phyloP scores from a whole-genome alignment of 2,888 invertebrate genomes.

The Stratiomys singularior region DNA sequence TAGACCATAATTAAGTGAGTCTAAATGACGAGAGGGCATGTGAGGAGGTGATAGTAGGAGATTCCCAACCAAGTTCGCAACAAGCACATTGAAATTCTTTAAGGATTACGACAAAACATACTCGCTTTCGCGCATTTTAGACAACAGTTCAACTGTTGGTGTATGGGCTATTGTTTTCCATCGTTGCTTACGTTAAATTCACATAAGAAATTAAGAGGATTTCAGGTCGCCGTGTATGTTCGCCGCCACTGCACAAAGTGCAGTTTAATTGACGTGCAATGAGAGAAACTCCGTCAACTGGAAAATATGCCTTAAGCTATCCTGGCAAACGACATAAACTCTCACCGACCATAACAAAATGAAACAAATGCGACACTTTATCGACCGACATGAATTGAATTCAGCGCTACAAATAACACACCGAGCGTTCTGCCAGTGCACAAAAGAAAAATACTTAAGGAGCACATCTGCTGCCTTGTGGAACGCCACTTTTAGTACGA shows the following conservation, averaged over 20 bases:
- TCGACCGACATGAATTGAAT: neutral
- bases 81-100: neutral
- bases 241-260: neutral
- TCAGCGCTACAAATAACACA: neutral
- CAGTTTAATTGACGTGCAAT: conserved; percentile 34
- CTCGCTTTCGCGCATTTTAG: neutral
- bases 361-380: conserved; percentile 44
- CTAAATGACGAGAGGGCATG: neutral
- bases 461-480: conserved; percentile 38
- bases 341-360: conserved; percentile 25
- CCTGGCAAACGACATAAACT: neutral
- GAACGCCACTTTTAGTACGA: conserved; percentile 12
- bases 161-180: neutral
- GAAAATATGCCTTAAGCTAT: conserved; percentile 45
- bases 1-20: conserved; percentile 33
- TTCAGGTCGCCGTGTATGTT: neutral
- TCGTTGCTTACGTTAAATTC: neutral
- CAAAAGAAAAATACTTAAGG: conserved; percentile 12
- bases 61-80: neutral
- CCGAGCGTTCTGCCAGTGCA: neutral
- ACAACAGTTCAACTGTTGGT: neutral
- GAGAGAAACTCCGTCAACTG: conserved; percentile 29
- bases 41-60: neutral
- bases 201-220: no score
- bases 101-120: neutral